Conservation (phyloP, 2,888 invertebrate genomes). For the Apotomis turbidana region DNA sequence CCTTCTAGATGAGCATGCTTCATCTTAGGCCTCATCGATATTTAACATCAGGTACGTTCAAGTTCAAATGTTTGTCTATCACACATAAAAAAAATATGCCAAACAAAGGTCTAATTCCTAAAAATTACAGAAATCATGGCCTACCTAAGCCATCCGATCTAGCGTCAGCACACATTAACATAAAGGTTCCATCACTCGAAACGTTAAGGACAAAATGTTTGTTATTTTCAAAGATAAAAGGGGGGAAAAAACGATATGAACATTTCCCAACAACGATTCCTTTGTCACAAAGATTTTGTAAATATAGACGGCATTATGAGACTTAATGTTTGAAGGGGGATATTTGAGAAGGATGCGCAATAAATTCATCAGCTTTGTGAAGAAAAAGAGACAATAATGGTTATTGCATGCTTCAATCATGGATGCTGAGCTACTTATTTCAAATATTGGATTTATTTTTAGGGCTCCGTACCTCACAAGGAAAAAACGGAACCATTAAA, state of each 20-base stretch:
- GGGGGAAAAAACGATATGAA: conserved; percentile 32
- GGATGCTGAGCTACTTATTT: conserved; percentile 1
- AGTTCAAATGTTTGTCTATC: no score
- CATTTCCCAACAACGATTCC: conserved; percentile 28
- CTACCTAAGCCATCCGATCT: conserved; percentile 25
- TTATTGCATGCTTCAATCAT: conserved; percentile 12
- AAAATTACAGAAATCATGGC: conserved; percentile 20
- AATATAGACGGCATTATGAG: conserved; percentile 17
- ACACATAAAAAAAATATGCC: no score
- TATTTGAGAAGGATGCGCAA: conserved; percentile 28
- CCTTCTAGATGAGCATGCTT: no score
- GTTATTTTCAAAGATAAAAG: conserved; percentile 40
- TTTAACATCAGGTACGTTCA: no score
- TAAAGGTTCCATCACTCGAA: conserved; percentile 36
- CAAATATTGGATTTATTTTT: conserved; percentile 8
- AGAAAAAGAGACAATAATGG: neutral
- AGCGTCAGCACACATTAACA: conserved; percentile 36
- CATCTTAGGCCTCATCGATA: no score
- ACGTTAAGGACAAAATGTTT: conserved; percentile 35
- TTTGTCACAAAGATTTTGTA: conserved; percentile 31
- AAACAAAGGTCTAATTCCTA: neutral
- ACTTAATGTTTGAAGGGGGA: conserved; percentile 22
- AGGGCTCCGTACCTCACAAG: no score
- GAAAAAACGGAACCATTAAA: no score
- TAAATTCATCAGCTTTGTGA: conserved; percentile 33